Evolutionary conservation across 2,888 invertebrate genomes (phyloP).

Genomic region (Epinotia nisella): DNA sequence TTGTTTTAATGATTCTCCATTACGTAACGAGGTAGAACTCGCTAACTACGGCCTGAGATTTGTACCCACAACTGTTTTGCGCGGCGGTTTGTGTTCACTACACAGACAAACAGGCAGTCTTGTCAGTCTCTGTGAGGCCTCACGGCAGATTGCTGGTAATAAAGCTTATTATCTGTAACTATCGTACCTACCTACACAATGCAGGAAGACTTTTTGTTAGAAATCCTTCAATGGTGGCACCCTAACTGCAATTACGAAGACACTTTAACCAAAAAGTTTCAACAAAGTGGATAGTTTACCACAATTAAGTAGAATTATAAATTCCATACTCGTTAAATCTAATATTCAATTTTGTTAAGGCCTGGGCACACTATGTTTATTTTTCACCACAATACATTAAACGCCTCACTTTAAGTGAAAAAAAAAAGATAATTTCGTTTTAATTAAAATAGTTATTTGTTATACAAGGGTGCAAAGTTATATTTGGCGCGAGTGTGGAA

Average conservation of each 20-base stretch:
- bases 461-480: no score
- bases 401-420: no score
- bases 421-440: no score
- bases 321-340: background rate
- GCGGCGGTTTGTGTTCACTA: no score
- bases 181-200: conserved; percentile 54
- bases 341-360: background rate
- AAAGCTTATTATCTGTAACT: conserved; percentile 54
- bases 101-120: conserved; percentile 41
- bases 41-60: conserved; percentile 31
- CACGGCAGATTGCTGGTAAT: conserved; percentile 54
- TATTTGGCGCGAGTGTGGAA: no score
- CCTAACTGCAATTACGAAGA: conserved; percentile 26
- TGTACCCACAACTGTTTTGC: conserved; percentile 23
- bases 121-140: conserved; percentile 30
- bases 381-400: no score
- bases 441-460: no score
- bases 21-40: conserved; percentile 42
- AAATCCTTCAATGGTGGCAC: conserved; percentile 61
- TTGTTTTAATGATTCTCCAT: conserved; percentile 53
- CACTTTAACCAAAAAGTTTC: conserved; percentile 26
- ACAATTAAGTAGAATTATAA: conserved; percentile 3
- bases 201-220: conserved; percentile 72
- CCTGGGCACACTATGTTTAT: no score
- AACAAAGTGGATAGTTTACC: conserved; percentile 16